phyloP scores from a whole-genome alignment of 1,140 invertebrate species.

The Vanessa atalanta region DNA sequence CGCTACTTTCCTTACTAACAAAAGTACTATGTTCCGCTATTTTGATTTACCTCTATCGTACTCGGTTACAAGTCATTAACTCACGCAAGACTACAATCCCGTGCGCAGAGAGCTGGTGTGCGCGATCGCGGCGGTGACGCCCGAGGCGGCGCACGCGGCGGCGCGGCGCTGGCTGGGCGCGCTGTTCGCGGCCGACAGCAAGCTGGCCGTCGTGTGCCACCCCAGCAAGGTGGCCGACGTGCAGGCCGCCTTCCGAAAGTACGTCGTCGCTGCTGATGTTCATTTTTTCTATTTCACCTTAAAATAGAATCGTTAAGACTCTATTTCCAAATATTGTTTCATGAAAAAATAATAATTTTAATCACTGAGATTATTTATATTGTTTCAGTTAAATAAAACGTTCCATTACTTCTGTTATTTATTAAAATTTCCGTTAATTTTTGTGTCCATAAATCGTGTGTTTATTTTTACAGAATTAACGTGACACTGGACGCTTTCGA shows the following conservation, averaged over 20 bases:
- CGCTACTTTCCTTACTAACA: too few species aligned
- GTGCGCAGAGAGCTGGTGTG: constrained; percentile 83
- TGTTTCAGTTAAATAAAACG: too few species aligned
- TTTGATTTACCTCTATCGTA: too few species aligned
- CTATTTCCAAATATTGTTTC: constrained; percentile 17
- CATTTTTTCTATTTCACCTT: too few species aligned
- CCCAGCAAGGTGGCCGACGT: constrained; percentile 88
- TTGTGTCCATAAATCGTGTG: too few species aligned
- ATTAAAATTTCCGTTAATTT: too few species aligned
- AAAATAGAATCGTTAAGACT: background rate
- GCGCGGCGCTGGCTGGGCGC: constrained; percentile 86
- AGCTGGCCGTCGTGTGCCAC: constrained; percentile 87
- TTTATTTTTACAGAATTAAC: constrained; percentile 58
- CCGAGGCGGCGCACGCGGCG: constrained; percentile 84
- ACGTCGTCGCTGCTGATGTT: constrained; percentile 53
- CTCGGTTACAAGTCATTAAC: background rate
- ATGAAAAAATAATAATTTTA: too few species aligned
- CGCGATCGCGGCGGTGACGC: constrained; percentile 85
- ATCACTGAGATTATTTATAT: too few species aligned
- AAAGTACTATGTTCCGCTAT: too few species aligned
- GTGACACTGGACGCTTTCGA: constrained; percentile 66
- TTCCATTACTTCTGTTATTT: too few species aligned
- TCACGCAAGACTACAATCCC: background rate
- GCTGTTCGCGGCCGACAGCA: constrained; percentile 83
- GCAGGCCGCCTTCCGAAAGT: constrained; percentile 85